Percentiles rank a stretch among this genome's conserved stretches.
Conservation (phyloP, 1,140 invertebrate species). For the Lordiphosa collinella region DNA sequence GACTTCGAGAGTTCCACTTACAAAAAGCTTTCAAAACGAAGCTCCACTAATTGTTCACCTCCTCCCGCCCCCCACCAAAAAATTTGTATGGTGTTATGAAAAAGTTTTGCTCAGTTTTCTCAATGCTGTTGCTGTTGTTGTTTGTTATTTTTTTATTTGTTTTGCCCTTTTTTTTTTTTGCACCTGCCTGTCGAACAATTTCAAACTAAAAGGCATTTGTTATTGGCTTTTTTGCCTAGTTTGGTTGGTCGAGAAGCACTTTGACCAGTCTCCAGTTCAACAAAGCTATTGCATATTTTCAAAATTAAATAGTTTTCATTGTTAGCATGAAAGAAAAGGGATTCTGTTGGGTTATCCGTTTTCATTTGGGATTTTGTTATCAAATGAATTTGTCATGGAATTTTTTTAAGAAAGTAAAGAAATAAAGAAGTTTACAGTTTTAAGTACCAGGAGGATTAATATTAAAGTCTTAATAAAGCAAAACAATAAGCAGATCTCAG, state of each 20-base stretch:
- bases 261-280: constrained; percentile 1
- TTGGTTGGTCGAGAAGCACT: constrained; percentile 3
- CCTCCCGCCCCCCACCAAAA: neutral
- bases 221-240: constrained; percentile 29
- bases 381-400: neutral
- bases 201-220: constrained; percentile 44
- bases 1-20: too few relatives aligned
- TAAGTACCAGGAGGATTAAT: too few relatives aligned
- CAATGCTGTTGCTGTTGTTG: neutral
- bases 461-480: too few relatives aligned
- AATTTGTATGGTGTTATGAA: constrained; percentile 4
- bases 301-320: constrained; percentile 42
- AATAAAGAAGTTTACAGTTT: too few relatives aligned
- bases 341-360: too few relatives aligned
- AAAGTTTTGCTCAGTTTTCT: constrained; percentile 29
- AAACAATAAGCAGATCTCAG: too few relatives aligned
- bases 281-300: constrained; percentile 49
- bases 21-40: constrained; percentile 27
- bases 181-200: constrained; percentile 34
- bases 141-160: neutral
- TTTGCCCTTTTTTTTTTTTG: neutral
- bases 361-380: too few relatives aligned
- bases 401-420: too few relatives aligned
- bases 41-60: constrained; percentile 41
- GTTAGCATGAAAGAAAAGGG: too few relatives aligned